These are phyloP conservation scores for Gasteruption jaculator DNA, from an alignment of 2,888 invertebrate species.

Conservation along the genomic window DNA sequence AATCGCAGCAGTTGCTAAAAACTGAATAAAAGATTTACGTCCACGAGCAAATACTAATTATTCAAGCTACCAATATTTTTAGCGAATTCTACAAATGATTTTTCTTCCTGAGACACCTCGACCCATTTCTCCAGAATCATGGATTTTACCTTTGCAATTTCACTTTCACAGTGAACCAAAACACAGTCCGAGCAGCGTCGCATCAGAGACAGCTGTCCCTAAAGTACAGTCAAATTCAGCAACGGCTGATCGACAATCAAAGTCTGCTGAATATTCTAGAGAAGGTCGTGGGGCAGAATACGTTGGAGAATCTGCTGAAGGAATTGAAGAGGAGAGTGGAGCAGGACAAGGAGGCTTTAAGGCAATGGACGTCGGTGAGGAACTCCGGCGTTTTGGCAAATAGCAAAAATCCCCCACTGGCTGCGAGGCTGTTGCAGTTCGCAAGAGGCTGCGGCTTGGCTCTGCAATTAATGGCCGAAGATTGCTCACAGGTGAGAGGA, in stretches of 20 bases:
- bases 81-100: too few relatives aligned
- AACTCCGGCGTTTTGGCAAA: slow-evolving; percentile 39
- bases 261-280: slow-evolving; percentile 80
- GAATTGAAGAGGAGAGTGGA: slow-evolving; percentile 77
- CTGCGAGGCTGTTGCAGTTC: slow-evolving; percentile 70
- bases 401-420: slow-evolving; percentile 46
- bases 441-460: slow-evolving; percentile 72
- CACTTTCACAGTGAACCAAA: slow-evolving; percentile 34
- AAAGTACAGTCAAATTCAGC: slow-evolving; percentile 81
- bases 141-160: slow-evolving; percentile 10
- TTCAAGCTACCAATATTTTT: too few relatives aligned
- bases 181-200: slow-evolving; percentile 58
- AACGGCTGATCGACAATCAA: slow-evolving; percentile 87
- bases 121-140: too few relatives aligned
- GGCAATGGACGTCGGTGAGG: slow-evolving; percentile 60
- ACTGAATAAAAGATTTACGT: too few relatives aligned
- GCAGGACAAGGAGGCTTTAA: slow-evolving; percentile 83
- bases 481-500: slow-evolving; percentile 21
- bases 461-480: slow-evolving; percentile 68
- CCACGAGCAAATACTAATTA: too few relatives aligned
- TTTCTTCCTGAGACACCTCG: too few relatives aligned
- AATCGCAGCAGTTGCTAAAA: too few relatives aligned
- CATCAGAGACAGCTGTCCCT: slow-evolving; percentile 85
- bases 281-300: slow-evolving; percentile 58
- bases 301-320: slow-evolving; percentile 72